Percentiles rank a stretch among this genome's conserved stretches.
These are phyloP conservation scores for Portunus trituberculatus DNA, from an alignment of 1,140 invertebrate genomes.

Conservation along the genomic window DNA sequence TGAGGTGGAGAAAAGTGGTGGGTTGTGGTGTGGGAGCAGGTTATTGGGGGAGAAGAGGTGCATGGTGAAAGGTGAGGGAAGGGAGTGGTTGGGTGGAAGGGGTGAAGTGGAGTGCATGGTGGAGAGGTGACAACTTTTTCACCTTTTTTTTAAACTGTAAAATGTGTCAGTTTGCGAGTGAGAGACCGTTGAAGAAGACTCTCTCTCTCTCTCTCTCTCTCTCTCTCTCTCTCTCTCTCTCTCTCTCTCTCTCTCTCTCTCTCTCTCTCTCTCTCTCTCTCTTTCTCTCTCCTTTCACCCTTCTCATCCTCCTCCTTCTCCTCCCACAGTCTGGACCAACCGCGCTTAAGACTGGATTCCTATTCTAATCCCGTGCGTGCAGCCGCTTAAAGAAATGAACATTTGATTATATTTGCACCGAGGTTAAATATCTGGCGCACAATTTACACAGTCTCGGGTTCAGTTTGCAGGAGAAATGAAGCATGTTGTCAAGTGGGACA, in stretches of 20 bases:
- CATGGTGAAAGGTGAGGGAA: too few species aligned
- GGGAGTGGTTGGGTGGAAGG: too few species aligned
- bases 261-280: too few species aligned
- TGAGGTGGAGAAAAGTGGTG: background rate
- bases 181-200: too few species aligned
- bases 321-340: background rate
- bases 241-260: too few species aligned
- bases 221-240: too few species aligned
- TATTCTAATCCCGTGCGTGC: conserved; percentile 58
- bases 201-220: too few species aligned
- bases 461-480: conserved; percentile 62
- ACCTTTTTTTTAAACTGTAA: too few species aligned
- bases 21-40: background rate
- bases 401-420: conserved; percentile 57
- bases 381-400: conserved; percentile 62
- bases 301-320: background rate
- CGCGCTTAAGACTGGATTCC: conserved; percentile 17
- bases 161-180: too few species aligned
- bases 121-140: too few species aligned
- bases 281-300: background rate
- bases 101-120: too few species aligned
- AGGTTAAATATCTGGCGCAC: conserved; percentile 48
- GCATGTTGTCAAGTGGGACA: conserved; percentile 58
- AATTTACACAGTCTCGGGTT: conserved; percentile 49
- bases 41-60: background rate